Evolutionary conservation across 2,888 invertebrate species (phyloP).

Genomic region (Aspidiotus rigidus): DNA sequence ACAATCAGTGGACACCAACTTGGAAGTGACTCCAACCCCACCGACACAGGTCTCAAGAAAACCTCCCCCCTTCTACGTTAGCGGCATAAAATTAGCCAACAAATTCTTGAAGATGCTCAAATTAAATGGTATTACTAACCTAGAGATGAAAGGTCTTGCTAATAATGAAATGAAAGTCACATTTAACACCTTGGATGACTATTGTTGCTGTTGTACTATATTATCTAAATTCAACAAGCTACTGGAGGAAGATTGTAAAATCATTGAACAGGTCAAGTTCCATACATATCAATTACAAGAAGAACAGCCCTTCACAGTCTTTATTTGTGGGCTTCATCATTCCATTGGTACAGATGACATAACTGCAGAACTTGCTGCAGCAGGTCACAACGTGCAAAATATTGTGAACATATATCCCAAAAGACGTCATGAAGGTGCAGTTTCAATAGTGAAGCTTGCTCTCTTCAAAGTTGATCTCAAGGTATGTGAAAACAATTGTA

Average conservation of each 20-base stretch:
- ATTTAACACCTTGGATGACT: slow-evolving; percentile 6
- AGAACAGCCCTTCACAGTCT: background rate
- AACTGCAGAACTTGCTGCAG: background rate
- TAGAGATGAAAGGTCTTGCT: slow-evolving; percentile 8
- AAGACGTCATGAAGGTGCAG: background rate
- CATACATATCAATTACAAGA: background rate
- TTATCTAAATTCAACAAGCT: background rate
- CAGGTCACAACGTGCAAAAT: background rate
- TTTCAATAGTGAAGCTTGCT: background rate
- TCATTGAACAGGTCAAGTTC: background rate
- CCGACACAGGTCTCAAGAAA: slow-evolving; percentile 3
- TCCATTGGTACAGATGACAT: background rate
- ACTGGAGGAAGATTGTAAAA: background rate
- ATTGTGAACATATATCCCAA: background rate
- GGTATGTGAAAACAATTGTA: background rate
- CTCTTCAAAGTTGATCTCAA: slow-evolving; percentile 1
- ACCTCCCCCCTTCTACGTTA: slow-evolving; percentile 12
- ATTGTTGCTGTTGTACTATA: background rate
- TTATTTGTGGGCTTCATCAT: background rate
- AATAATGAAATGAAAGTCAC: slow-evolving; percentile 11
- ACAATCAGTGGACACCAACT: slow-evolving; percentile 6
- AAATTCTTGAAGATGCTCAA: slow-evolving; percentile 8
- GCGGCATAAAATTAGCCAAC: slow-evolving; percentile 5
- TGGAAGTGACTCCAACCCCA: slow-evolving; percentile 1
- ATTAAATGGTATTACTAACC: slow-evolving; percentile 1